Evolutionary conservation across 2,797 vertebrate genomes (phyloP).

Genomic region (Anguilla obscura): DNA sequence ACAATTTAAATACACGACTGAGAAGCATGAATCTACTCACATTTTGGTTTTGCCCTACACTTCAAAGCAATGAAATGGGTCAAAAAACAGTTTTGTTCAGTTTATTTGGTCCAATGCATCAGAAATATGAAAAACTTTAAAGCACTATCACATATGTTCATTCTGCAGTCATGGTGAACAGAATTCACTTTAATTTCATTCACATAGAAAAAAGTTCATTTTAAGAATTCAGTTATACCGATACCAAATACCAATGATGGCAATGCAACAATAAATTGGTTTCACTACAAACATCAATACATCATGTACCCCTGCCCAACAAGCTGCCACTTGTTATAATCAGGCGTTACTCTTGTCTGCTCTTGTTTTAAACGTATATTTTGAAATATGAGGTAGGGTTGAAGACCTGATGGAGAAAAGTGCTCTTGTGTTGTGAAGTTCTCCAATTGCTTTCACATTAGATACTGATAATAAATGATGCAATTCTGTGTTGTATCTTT

Average conservation of each 20-base stretch:
- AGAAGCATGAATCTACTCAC: background rate
- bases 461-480: background rate
- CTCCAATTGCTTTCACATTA: background rate
- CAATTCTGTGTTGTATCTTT: background rate
- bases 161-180: slow-evolving; percentile 68
- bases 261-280: background rate
- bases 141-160: slow-evolving; percentile 43
- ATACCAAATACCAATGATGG: background rate
- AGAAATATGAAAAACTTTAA: slow-evolving; percentile 18
- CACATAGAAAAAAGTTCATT: background rate
- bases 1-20: background rate
- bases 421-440: background rate
- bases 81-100: background rate
- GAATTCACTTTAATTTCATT: background rate
- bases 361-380: too few relatives aligned
- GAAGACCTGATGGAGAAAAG: background rate
- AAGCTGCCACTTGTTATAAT: background rate
- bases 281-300: background rate
- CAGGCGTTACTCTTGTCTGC: too few relatives aligned
- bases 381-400: background rate
- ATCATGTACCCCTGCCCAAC: background rate
- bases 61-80: background rate
- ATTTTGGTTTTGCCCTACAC: background rate
- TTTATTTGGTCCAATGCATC: background rate
- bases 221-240: background rate